Base-by-base conservation (phyloP, 2,113 vertebrate genomes). In the Tapirus terrestris region DNA sequence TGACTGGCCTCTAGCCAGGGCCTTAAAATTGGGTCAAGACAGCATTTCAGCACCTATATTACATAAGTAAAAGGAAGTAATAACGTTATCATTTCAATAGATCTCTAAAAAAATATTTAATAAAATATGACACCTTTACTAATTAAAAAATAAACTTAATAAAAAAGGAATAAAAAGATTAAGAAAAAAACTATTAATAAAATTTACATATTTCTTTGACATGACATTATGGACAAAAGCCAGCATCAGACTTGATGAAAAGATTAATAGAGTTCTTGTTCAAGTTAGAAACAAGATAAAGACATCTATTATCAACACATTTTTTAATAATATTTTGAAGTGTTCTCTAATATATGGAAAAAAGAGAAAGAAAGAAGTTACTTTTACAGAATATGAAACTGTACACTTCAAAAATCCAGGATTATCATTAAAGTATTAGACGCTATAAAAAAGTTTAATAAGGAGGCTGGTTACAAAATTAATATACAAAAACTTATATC, bases 281-380 rank as follows among this genome's bases (percentile, higher is more conserved):
- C 65, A 58, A 75, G 36, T 87, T 63, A 92, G 75, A 88, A 92
- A 65, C n/a, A 72, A 67, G 67, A 75, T 88, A 56, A 80, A 92
- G 53, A 25, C 11, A 1, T 82, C 67, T 65, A 48, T 82, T 88
- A 75, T 14, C 76, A 88, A 56, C 18, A 91, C 6, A 75, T n/a
- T 36, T 82, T 82, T 88, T 23, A 96, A 65, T 80, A 87, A 65
- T 70, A 48, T 92, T 88, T 4, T 73, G 31, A 92, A 67, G 36
- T 81, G 14, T 67, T 75, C 48, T 36, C 67, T 10, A 6, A 36
- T 63, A 20, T 25, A 25, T 58, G n/a, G 31, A 58, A 53, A 79
- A 79, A 48, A 92, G 20, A 67, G 45, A 43, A 91, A 63, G 4
- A 48, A 82, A 36, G 20, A 73, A 72, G 43, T 70, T 91, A 75